Base-by-base conservation (phyloP, 1,140 invertebrate genomes). In the Venturia canescens region DNA sequence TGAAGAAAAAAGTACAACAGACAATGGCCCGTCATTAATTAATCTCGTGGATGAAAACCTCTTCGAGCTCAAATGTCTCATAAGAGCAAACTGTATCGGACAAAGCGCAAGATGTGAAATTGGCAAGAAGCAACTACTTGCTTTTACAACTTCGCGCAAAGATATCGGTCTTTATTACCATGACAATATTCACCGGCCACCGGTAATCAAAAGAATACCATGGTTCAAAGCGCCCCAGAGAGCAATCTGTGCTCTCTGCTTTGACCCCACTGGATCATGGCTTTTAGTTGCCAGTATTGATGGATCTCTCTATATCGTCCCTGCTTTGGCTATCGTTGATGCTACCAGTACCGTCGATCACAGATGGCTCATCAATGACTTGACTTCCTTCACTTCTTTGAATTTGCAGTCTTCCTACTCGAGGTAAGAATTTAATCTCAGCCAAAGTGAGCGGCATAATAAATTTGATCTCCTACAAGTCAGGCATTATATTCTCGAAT, bases 251-350 rank as follows among this genome's bases (percentile, higher is more conserved):
- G 93, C 94, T 78, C 87, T 96, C 78, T 95, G 94, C 87, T 96
- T 96, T 89, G 95, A 96, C 90, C 93, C 94, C 27, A 92, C 93
- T n/a, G 94, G 94, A 50, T 92, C 93, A 69, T 96, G 95, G 95
- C 89, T 96, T n/a, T 87, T 96, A 11, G 90, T 93, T 82, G 90
- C 94, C 60, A 94, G 93, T 90, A 91, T 89, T 13, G 94, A 95
- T 88, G 91, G 93, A 81, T 93, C 93, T 9, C 84, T 95, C 4
- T 95, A 93, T 80, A 94, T 95, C 81, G 86, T 95, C 38, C 94
- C 95, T 76, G 93, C 93, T 29, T 86, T 94, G 79, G 91, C 92
- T 79, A 85, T 94, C 81, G 90, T 95, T 34, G 93, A 94, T 83
- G 92, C 92, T 78, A 90, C 88, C 79, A 90, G 91, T 79, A 90